phyloP scores from a whole-genome alignment of 2,113 vertebrate species.

The Tinamus guttatus region DNA sequence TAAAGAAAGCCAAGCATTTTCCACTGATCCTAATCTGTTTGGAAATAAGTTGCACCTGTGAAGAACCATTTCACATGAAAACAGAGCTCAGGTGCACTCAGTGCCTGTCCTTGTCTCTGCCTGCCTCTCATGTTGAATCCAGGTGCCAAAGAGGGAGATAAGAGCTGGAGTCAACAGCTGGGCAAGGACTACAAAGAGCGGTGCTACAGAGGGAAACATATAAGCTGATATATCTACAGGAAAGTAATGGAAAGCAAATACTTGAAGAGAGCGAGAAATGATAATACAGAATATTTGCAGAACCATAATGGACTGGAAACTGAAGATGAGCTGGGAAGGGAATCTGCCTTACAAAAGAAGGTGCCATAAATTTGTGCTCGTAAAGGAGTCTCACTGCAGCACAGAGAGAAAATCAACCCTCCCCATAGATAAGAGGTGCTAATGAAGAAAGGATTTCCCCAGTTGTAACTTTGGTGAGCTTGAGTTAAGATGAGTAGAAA shows the following conservation, averaged over 20 bases:
- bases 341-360: background rate
- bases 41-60: background rate
- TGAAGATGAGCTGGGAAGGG: background rate
- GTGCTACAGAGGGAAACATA: background rate
- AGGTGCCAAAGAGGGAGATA: background rate
- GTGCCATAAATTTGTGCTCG: background rate
- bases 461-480: background rate
- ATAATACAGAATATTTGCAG: background rate
- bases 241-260: background rate
- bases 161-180: background rate
- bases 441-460: rapidly evolving
- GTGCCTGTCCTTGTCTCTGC: background rate
- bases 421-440: background rate
- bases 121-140: background rate
- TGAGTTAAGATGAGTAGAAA: background rate
- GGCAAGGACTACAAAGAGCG: background rate
- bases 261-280: background rate
- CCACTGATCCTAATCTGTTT: background rate
- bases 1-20: background rate
- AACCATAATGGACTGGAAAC: background rate
- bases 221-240: background rate
- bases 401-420: background rate
- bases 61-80: background rate
- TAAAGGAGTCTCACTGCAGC: background rate
- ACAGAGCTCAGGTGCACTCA: background rate